Evolutionary conservation across 2,113 vertebrate genomes (phyloP).

Genomic region (Elgaria multicarinata): DNA sequence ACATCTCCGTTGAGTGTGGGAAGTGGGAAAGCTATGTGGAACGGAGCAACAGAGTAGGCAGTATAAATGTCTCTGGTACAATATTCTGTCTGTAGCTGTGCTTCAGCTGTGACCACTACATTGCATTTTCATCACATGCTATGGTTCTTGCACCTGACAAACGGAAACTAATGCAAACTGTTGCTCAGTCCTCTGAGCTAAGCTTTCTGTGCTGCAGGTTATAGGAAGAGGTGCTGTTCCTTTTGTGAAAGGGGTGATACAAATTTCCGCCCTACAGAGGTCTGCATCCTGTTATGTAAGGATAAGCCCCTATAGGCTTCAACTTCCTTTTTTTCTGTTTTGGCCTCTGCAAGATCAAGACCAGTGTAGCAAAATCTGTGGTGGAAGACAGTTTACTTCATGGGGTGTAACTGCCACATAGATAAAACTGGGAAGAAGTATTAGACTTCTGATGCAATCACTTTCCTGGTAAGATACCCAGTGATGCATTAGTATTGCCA

Average conservation of each 20-base stretch:
- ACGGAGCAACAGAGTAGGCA: accelerated
- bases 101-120: background rate
- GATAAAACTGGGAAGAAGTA: slow-evolving; percentile 22
- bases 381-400: background rate
- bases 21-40: background rate
- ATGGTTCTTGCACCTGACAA: background rate
- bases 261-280: background rate
- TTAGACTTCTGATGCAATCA: background rate
- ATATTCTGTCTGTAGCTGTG: background rate
- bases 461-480: accelerated
- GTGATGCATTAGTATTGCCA: background rate
- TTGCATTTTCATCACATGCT: background rate
- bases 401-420: background rate
- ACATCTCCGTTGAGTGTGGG: background rate
- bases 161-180: background rate
- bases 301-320: background rate
- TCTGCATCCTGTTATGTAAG: slow-evolving; percentile 46
- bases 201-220: slow-evolving; percentile 4
- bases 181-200: background rate
- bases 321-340: slow-evolving; percentile 3
- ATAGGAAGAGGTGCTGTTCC: accelerated
- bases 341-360: background rate
- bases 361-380: background rate
- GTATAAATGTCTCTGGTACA: background rate
- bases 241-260: background rate